Evolutionary conservation across 2,797 vertebrate species (phyloP).

Genomic region (Pseudocheirus occidentalis): DNA sequence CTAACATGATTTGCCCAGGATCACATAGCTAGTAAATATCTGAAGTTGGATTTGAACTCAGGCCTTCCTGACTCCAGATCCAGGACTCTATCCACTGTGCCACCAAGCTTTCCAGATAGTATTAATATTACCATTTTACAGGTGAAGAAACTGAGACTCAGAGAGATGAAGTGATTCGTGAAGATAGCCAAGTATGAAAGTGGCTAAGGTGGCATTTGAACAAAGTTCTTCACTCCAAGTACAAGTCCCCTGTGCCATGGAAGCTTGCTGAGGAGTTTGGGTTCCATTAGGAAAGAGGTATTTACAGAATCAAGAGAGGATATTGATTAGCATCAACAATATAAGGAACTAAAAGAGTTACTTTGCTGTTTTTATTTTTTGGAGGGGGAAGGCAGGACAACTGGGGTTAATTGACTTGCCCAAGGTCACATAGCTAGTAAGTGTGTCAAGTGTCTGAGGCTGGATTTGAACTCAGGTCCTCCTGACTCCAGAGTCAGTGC

Average conservation of each 20-base stretch:
- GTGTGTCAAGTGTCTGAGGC: no score
- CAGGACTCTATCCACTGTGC: background rate
- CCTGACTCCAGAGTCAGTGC: no score
- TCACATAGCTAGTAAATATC: background rate
- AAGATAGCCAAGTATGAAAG: background rate
- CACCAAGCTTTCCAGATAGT: background rate
- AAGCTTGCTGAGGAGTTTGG: background rate
- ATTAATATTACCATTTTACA: background rate
- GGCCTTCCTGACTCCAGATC: background rate
- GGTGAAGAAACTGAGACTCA: background rate
- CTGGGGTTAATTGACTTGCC: no score
- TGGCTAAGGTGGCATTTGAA: background rate
- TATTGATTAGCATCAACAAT: background rate
- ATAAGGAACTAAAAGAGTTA: background rate
- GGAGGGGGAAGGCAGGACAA: no score
- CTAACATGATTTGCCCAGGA: background rate
- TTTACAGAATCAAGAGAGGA: slow-evolving; percentile 6
- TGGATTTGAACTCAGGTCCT: no score
- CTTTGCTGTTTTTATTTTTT: background rate
- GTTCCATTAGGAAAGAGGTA: slow-evolving; percentile 11
- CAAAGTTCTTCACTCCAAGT: background rate
- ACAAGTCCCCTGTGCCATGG: background rate
- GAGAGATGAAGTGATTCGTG: background rate
- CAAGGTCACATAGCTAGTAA: no score
- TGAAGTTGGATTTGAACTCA: background rate